These are phyloP conservation scores for Epinephelus coioides DNA, from an alignment of 2,797 vertebrate genomes.

Conservation along the genomic window DNA sequence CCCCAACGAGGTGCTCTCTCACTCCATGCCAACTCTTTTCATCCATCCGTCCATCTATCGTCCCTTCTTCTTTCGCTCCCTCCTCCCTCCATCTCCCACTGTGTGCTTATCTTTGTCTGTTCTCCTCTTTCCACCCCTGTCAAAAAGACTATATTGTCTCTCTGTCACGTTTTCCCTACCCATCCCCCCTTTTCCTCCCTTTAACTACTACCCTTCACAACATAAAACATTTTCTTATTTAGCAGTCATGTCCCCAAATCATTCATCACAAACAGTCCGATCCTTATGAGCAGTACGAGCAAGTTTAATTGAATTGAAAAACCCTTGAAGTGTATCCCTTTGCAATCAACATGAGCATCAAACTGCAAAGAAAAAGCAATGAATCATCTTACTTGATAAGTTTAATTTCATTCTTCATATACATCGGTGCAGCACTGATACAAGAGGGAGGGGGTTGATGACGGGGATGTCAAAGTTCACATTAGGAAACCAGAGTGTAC, in stretches of 20 bases:
- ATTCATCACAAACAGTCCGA: neutral
- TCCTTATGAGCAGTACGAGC: neutral
- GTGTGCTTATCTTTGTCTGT: constrained; percentile 75
- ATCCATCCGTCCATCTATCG: constrained; percentile 71
- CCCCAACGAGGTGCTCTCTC: constrained; percentile 78
- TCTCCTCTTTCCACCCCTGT: constrained; percentile 64
- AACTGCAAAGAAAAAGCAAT: neutral
- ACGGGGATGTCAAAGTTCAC: constrained; percentile 71
- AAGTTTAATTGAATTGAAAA: neutral
- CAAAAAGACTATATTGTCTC: constrained; percentile 71
- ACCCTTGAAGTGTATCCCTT: neutral
- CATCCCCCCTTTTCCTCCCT: constrained; percentile 52
- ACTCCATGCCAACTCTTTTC: constrained; percentile 80
- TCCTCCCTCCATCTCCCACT: constrained; percentile 67
- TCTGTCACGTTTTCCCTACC: constrained; percentile 56
- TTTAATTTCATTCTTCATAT: neutral
- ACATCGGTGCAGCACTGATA: neutral
- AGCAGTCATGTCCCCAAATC: constrained; percentile 20
- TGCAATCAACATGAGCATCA: neutral
- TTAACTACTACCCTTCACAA: constrained; percentile 28
- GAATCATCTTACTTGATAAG: neutral
- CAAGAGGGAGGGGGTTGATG: constrained; percentile 22
- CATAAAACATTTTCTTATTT: constrained; percentile 38
- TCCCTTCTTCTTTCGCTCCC: constrained; percentile 60
- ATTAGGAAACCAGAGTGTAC: constrained; percentile 65